Conservation (phyloP, 2,797 vertebrate genomes). For the Sebastes hubbsi region DNA sequence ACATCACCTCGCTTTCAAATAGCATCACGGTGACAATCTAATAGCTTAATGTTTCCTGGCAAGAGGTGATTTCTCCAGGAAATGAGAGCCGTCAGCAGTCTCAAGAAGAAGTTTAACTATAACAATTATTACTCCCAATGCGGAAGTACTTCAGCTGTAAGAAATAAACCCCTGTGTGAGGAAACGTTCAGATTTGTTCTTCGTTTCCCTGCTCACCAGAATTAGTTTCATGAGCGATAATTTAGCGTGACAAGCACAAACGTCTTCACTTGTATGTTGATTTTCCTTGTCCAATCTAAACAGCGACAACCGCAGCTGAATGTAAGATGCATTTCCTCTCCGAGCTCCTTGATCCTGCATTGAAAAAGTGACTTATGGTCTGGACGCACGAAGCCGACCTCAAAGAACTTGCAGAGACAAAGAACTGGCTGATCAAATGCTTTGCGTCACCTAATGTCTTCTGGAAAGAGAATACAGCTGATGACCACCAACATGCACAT, state of each 20-base stretch:
- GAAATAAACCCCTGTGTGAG: background rate
- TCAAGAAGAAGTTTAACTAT: background rate
- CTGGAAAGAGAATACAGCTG: background rate
- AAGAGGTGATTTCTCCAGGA: constrained; percentile 6
- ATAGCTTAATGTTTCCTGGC: constrained; percentile 14
- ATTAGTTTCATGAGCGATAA: background rate
- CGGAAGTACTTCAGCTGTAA: background rate
- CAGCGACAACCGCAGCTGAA: background rate
- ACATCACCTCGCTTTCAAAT: constrained; percentile 28
- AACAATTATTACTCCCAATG: background rate
- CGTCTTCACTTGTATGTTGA: background rate
- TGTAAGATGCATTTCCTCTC: background rate
- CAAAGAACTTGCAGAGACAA: background rate
- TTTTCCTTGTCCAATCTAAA: background rate
- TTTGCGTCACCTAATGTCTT: background rate
- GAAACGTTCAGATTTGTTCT: background rate
- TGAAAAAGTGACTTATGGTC: background rate
- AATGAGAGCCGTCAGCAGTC: constrained; percentile 26
- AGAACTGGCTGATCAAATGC: background rate
- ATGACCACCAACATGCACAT: background rate
- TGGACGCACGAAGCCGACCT: background rate
- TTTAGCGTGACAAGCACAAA: background rate
- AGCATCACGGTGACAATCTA: background rate
- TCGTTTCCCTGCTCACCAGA: background rate
- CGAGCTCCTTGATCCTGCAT: background rate